A percentile compares a stretch with the other conserved stretches of the same genome.
Evolutionary conservation across 2,888 invertebrate species (phyloP).

Genomic region (Bembecia ichneumoniformis): DNA sequence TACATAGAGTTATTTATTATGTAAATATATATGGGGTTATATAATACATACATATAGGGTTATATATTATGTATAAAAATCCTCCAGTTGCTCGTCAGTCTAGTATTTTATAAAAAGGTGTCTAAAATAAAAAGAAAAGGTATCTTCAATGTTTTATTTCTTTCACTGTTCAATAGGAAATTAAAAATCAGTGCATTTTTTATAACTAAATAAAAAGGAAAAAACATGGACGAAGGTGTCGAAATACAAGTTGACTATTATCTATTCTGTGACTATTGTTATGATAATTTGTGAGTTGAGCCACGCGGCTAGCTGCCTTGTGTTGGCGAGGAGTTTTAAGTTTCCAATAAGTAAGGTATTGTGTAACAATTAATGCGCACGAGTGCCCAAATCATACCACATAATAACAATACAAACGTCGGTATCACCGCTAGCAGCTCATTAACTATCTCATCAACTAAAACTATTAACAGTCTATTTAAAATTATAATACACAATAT

Average conservation of each 20-base stretch:
- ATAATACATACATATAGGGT: too few relatives aligned
- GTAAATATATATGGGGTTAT: too few relatives aligned
- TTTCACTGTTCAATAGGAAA: constrained; percentile 46
- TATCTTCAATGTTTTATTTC: constrained; percentile 37
- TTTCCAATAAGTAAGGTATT: not conserved
- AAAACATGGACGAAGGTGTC: constrained; percentile 35
- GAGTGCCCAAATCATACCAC: not conserved
- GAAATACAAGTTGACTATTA: constrained; percentile 20
- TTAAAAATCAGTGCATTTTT: constrained; percentile 58
- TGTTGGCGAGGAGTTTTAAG: too few relatives aligned
- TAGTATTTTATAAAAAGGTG: too few relatives aligned
- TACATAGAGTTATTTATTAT: too few relatives aligned
- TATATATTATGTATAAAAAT: too few relatives aligned
- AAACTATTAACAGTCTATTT: constrained; percentile 71
- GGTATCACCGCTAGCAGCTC: constrained; percentile 41
- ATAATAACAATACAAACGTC: constrained; percentile 9
- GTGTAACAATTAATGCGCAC: not conserved
- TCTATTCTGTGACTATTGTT: constrained; percentile 17
- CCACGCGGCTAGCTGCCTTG: too few relatives aligned
- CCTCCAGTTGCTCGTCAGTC: too few relatives aligned
- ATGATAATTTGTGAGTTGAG: constrained; percentile 38
- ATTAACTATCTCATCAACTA: constrained; percentile 43
- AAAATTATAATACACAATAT: constrained; percentile 68
- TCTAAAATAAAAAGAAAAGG: constrained; percentile 8
- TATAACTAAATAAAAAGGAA: constrained; percentile 46